These are phyloP conservation scores for Halocaridina rubra DNA, from an alignment of 2,888 invertebrate species.

Conservation along the genomic window DNA sequence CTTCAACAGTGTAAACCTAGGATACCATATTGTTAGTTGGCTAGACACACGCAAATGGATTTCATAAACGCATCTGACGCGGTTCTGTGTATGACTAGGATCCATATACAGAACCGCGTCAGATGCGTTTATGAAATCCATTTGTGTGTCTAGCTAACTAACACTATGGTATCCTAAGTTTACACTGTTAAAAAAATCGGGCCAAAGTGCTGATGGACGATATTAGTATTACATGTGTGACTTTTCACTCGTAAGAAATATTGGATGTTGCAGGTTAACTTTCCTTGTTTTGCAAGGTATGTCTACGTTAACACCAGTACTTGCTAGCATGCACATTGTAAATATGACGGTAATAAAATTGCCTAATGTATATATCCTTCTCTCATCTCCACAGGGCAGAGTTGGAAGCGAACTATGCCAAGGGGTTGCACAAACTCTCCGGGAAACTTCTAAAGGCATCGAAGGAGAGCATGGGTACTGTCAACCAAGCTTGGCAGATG, in stretches of 20 bases:
- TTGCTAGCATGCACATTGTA: background rate
- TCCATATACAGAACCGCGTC: too few species aligned
- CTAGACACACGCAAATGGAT: too few species aligned
- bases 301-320: background rate
- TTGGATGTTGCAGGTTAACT: background rate
- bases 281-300: background rate
- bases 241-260: background rate
- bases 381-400: constrained; percentile 79
- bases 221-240: background rate
- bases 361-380: background rate
- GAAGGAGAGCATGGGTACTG: constrained; percentile 73
- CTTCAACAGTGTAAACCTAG: too few species aligned
- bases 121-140: too few species aligned
- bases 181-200: too few species aligned
- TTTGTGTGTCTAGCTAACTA: too few species aligned
- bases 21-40: too few species aligned
- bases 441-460: constrained; percentile 84
- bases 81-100: too few species aligned
- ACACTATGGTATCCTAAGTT: too few species aligned
- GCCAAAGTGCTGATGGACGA: background rate
- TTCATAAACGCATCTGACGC: too few species aligned
- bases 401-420: constrained; percentile 90
- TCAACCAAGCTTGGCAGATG: constrained; percentile 91
- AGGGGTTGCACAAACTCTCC: constrained; percentile 88
- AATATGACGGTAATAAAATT: background rate